Base-by-base conservation (phyloP, 2,888 invertebrate genomes). In the Belgica antarctica region DNA sequence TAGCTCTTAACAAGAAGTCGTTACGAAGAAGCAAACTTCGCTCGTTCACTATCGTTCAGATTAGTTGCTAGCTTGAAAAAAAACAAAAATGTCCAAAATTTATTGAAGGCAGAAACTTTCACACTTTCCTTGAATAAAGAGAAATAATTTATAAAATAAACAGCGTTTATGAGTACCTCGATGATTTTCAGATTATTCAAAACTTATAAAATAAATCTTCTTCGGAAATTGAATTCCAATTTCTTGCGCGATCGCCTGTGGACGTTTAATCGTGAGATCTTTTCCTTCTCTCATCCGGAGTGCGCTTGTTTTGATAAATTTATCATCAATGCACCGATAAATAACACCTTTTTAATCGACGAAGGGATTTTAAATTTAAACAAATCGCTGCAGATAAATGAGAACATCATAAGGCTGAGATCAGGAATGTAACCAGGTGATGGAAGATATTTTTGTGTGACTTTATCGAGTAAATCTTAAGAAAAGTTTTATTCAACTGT, bases 321-420 rank as follows among this genome's bases (percentile, higher is more conserved):
- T 71, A 71, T 71, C 62, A 66, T 61, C 66, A 46, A 66, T 41
- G 25, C 27, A 66, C 41, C 61, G 22, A 71, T 71, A 71, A 71
- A 71, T 71, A 71, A 71, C 71, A 71, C 68, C 66, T 71, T 59
- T 19, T 25, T 46, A 66, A 66, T 66, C 28, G 65, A 66, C 52
- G 22, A 41, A 41, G 41, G 41, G 41, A 41, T 41, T 41, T 41
- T 41, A 12, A 41, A 41, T 41, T 41, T 41, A 41, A n/a, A 41
- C n/a, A 41, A 15, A 41, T 41, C 41, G 4, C n/a, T n/a, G n/a
- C n/a, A n/a, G n/a, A n/a, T n/a, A n/a, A 41, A 41, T 34, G 41
- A 10, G 41, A n/a, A n/a, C n/a, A n/a, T n/a, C n/a, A n/a, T n/a
- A n/a, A n/a, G n/a, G n/a, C n/a, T n/a, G n/a, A n/a, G n/a, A n/a